phyloP scores from a whole-genome alignment of 2,888 invertebrate genomes.

The Dichetophora obliterata region DNA sequence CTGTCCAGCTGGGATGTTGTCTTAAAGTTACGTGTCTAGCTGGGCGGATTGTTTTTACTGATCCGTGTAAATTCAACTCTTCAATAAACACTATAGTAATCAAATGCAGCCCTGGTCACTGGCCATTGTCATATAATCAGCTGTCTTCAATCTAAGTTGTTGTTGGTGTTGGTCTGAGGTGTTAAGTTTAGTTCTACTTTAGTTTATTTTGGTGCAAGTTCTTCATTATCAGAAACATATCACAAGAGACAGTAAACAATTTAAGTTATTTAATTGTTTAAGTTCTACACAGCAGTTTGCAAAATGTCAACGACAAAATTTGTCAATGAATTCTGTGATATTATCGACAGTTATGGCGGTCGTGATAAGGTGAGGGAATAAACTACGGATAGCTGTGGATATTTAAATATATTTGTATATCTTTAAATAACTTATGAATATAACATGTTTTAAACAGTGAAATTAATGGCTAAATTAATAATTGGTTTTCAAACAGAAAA shows the following conservation, averaged over 20 bases:
- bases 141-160: not conserved
- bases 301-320: conserved; percentile 58
- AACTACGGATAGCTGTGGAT: not conserved
- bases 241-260: not conserved
- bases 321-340: conserved; percentile 76
- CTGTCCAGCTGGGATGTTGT: too few relatives aligned
- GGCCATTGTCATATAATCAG: not conserved
- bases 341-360: conserved; percentile 86
- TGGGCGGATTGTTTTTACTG: too few relatives aligned
- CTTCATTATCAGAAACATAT: not conserved
- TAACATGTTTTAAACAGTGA: too few relatives aligned
- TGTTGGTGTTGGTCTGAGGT: not conserved
- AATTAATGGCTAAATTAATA: too few relatives aligned
- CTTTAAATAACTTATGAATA: not conserved
- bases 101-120: not conserved
- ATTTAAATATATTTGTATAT: not conserved
- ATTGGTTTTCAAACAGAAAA: too few relatives aligned
- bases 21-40: too few relatives aligned
- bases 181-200: conserved; percentile 30
- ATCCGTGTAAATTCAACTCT: too few relatives aligned
- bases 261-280: not conserved
- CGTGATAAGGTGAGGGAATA: conserved; percentile 80
- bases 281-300: conserved; percentile 11
- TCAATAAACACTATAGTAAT: too few relatives aligned
- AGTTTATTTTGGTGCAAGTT: not conserved